Evolutionary conservation across 2,113 vertebrate species (phyloP).

Genomic region (Helogale parvula): DNA sequence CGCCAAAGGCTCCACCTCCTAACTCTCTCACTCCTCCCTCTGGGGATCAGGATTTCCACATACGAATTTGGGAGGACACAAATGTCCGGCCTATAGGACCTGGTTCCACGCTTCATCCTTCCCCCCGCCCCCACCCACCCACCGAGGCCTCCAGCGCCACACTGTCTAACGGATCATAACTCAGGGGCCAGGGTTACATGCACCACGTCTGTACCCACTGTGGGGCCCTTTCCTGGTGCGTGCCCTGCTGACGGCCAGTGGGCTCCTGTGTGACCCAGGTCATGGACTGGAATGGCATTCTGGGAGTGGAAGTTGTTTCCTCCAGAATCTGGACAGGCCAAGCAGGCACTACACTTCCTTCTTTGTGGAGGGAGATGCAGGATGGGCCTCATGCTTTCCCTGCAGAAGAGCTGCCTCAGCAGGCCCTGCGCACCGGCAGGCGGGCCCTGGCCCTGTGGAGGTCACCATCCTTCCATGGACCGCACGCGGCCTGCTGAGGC

Average conservation of each 20-base stretch:
- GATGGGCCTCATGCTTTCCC: fast-evolving
- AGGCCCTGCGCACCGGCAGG: not conserved
- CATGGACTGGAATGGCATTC: not conserved
- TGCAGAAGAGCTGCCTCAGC: not conserved
- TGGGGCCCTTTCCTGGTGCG: not conserved
- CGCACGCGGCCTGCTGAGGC: not conserved
- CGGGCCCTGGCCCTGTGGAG: not conserved
- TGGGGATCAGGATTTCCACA: not conserved
- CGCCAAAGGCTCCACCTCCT: not conserved
- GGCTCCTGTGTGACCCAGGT: not conserved
- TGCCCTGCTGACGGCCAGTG: not conserved
- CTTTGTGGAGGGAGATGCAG: not conserved
- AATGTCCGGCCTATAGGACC: not conserved
- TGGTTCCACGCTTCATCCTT: not conserved
- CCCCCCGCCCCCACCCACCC: not conserved
- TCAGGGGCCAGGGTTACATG: not conserved
- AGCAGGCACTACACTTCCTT: not conserved
- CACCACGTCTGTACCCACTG: not conserved
- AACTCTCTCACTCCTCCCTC: not conserved
- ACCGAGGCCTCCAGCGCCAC: not conserved
- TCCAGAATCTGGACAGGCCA: not conserved
- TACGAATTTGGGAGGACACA: not conserved
- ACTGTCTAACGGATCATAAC: not conserved
- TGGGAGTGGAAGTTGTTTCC: not conserved
- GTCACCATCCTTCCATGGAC: not conserved